Evolutionary conservation across 2,888 invertebrate genomes (phyloP).

Genomic region (Prosapia bicincta): DNA sequence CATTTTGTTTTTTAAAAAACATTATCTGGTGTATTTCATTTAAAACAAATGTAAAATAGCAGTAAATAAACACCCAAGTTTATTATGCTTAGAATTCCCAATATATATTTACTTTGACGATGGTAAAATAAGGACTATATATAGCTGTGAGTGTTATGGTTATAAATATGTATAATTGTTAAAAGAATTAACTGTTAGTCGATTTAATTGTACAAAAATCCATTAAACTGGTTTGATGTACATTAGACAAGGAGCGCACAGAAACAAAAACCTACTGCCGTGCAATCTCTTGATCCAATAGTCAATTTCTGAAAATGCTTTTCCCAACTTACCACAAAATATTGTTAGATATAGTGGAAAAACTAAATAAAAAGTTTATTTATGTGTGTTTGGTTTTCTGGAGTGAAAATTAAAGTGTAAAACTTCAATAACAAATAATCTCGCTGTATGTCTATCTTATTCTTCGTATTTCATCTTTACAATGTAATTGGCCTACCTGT

Average conservation of each 20-base stretch:
- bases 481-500: constrained; percentile 27
- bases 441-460: not conserved
- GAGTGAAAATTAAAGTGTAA: not conserved
- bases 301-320: not conserved
- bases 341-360: not conserved
- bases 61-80: too few relatives aligned
- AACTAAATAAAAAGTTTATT: not conserved
- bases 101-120: not conserved
- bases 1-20: too few relatives aligned
- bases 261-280: not conserved
- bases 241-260: not conserved
- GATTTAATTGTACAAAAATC: constrained; percentile 25
- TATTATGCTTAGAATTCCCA: not conserved
- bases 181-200: constrained; percentile 24
- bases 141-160: constrained; percentile 21
- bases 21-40: too few relatives aligned
- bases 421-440: not conserved
- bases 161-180: constrained; percentile 30
- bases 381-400: not conserved
- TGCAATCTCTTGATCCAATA: not conserved
- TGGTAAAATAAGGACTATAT: constrained; percentile 4
- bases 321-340: not conserved
- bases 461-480: not conserved
- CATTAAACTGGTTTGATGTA: not conserved
- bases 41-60: not conserved